Evolutionary conservation across 2,113 vertebrate genomes (phyloP).

Genomic region (Columba janthina): DNA sequence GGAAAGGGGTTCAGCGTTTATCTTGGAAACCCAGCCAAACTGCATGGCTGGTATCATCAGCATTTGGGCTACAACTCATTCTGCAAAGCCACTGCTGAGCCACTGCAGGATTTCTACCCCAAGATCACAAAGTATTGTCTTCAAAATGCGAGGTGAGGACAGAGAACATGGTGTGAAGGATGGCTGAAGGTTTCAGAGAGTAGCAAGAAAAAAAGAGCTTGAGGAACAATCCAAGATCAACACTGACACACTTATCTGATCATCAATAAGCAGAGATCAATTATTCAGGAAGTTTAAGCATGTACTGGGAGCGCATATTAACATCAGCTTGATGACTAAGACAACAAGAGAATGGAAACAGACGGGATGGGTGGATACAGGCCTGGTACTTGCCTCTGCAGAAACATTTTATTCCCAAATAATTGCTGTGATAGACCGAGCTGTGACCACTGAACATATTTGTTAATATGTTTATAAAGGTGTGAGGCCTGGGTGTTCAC

Average conservation of each 20-base stretch:
- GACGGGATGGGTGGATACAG: background rate
- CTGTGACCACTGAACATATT: background rate
- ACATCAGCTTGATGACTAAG: background rate
- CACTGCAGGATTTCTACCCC: background rate
- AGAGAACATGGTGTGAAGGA: background rate
- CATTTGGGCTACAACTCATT: accelerated
- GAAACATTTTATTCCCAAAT: background rate
- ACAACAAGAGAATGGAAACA: background rate
- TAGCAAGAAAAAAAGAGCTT: background rate
- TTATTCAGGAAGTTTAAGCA: background rate
- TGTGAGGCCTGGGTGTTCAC: background rate
- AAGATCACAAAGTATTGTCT: background rate
- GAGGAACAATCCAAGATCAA: background rate
- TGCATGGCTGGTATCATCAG: accelerated
- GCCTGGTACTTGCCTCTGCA: background rate
- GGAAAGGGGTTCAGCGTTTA: background rate
- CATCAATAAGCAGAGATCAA: background rate
- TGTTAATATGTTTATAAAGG: background rate
- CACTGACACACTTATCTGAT: background rate
- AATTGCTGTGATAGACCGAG: background rate
- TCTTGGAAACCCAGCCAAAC: background rate
- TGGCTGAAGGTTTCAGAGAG: background rate
- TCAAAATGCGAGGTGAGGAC: background rate
- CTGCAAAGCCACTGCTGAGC: background rate
- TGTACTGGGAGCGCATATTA: background rate